Conservation (phyloP, 2,113 vertebrate species). For the Brachirus orientalis region DNA sequence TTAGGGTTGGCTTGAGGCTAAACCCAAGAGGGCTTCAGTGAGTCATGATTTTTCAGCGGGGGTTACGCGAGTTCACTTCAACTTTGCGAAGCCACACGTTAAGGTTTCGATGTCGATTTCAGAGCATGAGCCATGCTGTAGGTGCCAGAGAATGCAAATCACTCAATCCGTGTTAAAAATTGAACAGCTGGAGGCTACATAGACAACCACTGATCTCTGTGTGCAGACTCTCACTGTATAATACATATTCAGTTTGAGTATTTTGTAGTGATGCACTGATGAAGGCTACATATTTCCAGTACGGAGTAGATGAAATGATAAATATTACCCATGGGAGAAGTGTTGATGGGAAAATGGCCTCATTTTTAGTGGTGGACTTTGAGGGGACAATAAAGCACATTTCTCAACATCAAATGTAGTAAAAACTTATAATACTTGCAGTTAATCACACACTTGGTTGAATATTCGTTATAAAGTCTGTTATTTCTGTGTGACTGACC, state of each 20-base stretch:
- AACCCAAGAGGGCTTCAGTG: constrained; percentile 38
- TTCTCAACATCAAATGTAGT: neutral
- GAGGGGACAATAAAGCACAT: neutral
- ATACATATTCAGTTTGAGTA: neutral
- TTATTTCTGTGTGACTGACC: no score
- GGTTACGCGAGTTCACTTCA: constrained; percentile 50
- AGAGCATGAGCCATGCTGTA: neutral
- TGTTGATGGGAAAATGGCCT: constrained; percentile 46
- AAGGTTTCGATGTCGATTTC: constrained; percentile 28
- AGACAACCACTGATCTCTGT: constrained; percentile 22
- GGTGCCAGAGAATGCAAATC: constrained; percentile 25
- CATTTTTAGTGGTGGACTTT: constrained; percentile 43
- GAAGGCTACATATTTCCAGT: neutral
- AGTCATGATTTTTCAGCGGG: constrained; percentile 37
- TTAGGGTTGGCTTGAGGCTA: constrained; percentile 42
- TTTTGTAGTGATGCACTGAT: neutral
- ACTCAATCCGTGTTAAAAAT: constrained; percentile 10
- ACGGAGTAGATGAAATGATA: constrained; percentile 43
- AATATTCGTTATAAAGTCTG: no score
- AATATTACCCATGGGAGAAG: constrained; percentile 47
- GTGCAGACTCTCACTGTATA: constrained; percentile 1
- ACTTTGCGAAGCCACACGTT: constrained; percentile 37
- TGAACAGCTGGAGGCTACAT: constrained; percentile 25
- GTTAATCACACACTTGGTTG: no score
- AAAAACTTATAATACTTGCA: no score